Percentiles rank a stretch among this genome's conserved stretches.
These are phyloP conservation scores for Ditula angustiorana DNA, from an alignment of 2,888 invertebrate genomes.

Conservation along the genomic window DNA sequence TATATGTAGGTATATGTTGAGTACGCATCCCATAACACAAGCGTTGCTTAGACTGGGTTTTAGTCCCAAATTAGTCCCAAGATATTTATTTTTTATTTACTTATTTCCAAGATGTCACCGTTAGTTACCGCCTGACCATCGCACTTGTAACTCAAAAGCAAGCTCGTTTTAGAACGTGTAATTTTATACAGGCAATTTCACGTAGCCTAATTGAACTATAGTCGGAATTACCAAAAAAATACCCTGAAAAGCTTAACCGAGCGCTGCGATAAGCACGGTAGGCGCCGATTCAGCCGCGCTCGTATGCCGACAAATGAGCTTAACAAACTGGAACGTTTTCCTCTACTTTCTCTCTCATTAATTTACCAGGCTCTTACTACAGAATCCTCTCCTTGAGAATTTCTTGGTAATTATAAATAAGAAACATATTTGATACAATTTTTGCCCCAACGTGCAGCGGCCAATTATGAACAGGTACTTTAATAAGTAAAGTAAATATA, in stretches of 20 bases:
- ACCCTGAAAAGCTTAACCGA: background rate
- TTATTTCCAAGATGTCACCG: no score
- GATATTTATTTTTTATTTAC: no score
- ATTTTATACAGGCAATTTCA: background rate
- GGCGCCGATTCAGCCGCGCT: background rate
- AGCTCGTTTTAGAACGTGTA: background rate
- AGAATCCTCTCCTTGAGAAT: constrained; percentile 30
- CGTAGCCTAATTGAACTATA: background rate
- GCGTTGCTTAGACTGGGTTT: no score
- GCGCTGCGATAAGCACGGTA: background rate
- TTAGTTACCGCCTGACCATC: no score
- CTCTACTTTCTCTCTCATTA: constrained; percentile 49
- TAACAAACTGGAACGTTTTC: constrained; percentile 56
- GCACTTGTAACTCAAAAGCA: no score
- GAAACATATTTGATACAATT: background rate
- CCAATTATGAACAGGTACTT: background rate
- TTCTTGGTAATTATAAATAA: constrained; percentile 20
- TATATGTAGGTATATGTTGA: no score
- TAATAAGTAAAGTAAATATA: no score
- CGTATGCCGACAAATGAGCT: constrained; percentile 48
- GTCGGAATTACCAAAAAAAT: background rate
- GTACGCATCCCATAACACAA: no score
- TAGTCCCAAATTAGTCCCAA: no score
- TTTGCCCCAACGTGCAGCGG: background rate
- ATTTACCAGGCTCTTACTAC: constrained; percentile 46